Percentiles rank a stretch among this genome's conserved stretches.
These are phyloP conservation scores for Perca flavescens DNA, from an alignment of 2,113 vertebrate species.

Conservation along the genomic window DNA sequence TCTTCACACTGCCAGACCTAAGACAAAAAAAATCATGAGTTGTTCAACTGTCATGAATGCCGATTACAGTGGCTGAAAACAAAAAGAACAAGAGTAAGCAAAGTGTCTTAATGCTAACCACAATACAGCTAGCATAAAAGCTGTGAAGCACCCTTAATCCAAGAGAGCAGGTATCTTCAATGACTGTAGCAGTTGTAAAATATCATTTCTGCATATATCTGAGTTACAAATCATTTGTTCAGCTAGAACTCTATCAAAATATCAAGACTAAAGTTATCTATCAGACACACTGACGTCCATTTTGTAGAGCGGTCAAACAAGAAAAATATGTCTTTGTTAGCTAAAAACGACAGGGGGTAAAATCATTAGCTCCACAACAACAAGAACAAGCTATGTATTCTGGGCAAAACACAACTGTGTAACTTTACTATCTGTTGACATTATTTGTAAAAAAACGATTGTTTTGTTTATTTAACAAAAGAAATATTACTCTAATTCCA, in stretches of 20 bases:
- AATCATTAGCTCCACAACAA: slow-evolving; percentile 37
- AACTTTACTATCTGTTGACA: slow-evolving; percentile 6
- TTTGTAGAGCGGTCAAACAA: slow-evolving; percentile 32
- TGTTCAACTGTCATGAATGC: not conserved
- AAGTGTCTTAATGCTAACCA: not conserved
- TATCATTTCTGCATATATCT: not conserved
- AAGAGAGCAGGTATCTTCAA: not conserved
- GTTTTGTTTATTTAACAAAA: not conserved
- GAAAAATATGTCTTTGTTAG: slow-evolving; percentile 18
- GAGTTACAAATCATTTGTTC: not conserved
- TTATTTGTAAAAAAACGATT: not conserved
- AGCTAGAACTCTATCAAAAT: slow-evolving; percentile 1
- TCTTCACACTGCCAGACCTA: slow-evolving; percentile 92
- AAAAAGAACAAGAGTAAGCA: not conserved
- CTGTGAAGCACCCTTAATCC: not conserved
- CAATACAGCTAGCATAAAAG: not conserved
- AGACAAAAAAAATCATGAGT: slow-evolving; percentile 37
- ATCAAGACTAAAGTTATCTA: slow-evolving; percentile 4
- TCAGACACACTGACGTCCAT: slow-evolving; percentile 39
- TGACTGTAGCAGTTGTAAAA: not conserved
- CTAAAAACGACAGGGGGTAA: slow-evolving; percentile 37
- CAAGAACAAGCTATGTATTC: slow-evolving; percentile 29
- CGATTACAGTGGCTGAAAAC: not conserved
- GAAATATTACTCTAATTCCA: not conserved
- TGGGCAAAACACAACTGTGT: slow-evolving; percentile 13